These are phyloP conservation scores for Epinephelus cyanopodus DNA, from an alignment of 2,113 vertebrate species.

Conservation along the genomic window DNA sequence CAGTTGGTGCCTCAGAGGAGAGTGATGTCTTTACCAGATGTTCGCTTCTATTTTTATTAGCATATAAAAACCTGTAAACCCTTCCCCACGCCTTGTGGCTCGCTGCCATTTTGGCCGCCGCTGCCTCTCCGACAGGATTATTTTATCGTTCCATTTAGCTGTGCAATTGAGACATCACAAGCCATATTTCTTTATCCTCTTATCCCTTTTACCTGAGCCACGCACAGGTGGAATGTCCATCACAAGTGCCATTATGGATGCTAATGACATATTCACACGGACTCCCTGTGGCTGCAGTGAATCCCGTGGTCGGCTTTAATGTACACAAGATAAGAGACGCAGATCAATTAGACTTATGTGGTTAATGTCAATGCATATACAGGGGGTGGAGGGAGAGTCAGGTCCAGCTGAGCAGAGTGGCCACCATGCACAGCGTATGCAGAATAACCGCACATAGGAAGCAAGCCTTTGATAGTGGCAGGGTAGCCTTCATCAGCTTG, in stretches of 20 bases:
- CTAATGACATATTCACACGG: conserved; percentile 50
- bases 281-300: conserved; percentile 44
- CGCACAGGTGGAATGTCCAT: conserved; percentile 57
- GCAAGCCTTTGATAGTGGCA: conserved; percentile 35
- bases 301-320: conserved; percentile 55
- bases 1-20: conserved; percentile 70
- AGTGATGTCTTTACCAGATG: conserved; percentile 79
- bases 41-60: conserved; percentile 77
- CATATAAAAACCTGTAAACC: conserved; percentile 66
- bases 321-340: conserved; percentile 52
- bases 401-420: conserved; percentile 38
- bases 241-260: conserved; percentile 53
- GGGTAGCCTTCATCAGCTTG: conserved; percentile 35
- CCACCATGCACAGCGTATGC: neutral
- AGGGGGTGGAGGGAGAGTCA: conserved; percentile 17
- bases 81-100: conserved; percentile 53
- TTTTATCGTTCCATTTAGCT: conserved; percentile 68
- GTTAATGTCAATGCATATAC: conserved; percentile 62
- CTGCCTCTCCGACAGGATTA: conserved; percentile 64
- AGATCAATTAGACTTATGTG: conserved; percentile 68
- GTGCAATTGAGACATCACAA: conserved; percentile 58
- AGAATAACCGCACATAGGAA: neutral
- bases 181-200: conserved; percentile 53
- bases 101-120: conserved; percentile 49
- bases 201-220: conserved; percentile 52